Conservation (phyloP, 2,888 invertebrate genomes). For the Fissipunctia ypsillon region DNA sequence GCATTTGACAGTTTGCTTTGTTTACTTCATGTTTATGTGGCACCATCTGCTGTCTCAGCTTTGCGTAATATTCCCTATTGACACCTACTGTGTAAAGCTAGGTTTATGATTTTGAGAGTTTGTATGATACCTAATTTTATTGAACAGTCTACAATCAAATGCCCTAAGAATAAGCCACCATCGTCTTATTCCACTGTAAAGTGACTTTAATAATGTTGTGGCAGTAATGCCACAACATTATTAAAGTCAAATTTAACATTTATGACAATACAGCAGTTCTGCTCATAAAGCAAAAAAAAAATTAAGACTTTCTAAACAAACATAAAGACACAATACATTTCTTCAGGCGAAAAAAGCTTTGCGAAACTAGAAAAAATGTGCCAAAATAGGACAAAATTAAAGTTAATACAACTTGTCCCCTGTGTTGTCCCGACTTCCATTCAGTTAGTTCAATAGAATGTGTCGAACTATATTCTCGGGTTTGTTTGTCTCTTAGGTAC, state of each 20-base stretch:
- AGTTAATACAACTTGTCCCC: slow-evolving; percentile 57
- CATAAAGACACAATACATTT: slow-evolving; percentile 48
- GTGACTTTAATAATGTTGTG: too few relatives aligned
- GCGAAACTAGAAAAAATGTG: slow-evolving; percentile 56
- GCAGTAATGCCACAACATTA: not conserved
- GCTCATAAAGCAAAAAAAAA: slow-evolving; percentile 6
- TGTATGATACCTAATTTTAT: too few relatives aligned
- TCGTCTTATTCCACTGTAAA: slow-evolving; percentile 8
- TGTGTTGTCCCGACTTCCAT: slow-evolving; percentile 63
- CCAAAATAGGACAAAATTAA: slow-evolving; percentile 62
- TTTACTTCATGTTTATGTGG: too few relatives aligned
- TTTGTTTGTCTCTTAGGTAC: slow-evolving; percentile 61
- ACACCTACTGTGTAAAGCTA: not conserved
- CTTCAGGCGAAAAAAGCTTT: slow-evolving; percentile 39
- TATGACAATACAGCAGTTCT: slow-evolving; percentile 14
- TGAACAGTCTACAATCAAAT: not conserved
- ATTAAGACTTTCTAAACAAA: slow-evolving; percentile 36
- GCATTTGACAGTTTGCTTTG: too few relatives aligned
- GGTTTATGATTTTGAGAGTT: not conserved
- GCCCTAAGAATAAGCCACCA: not conserved
- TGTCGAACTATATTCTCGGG: slow-evolving; percentile 60
- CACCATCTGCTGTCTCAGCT: too few relatives aligned
- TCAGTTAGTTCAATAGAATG: slow-evolving; percentile 58
- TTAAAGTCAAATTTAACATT: slow-evolving; percentile 30
- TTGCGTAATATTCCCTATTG: too few relatives aligned